Conservation (phyloP, 2,797 vertebrate genomes). For the Leuciscus waleckii region DNA sequence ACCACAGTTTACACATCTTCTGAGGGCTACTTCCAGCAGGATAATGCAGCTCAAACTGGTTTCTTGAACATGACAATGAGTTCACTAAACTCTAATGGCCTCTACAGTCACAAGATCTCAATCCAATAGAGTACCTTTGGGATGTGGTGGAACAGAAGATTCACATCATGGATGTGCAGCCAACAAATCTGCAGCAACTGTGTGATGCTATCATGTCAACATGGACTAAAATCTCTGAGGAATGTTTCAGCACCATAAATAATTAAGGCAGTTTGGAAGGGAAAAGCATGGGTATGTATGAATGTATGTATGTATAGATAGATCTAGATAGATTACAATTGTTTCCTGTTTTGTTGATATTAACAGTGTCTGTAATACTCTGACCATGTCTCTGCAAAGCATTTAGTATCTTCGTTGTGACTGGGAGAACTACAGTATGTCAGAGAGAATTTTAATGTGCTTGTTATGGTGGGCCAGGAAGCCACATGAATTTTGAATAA, state of each 20-base stretch:
- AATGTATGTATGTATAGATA: not conserved
- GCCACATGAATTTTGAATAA: constrained; percentile 40
- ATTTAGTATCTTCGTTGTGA: constrained; percentile 2
- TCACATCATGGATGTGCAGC: constrained; percentile 66
- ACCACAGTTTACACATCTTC: not conserved
- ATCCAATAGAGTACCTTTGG: constrained; percentile 49
- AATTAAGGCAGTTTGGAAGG: not conserved
- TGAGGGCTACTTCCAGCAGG: constrained; percentile 48
- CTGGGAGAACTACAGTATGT: constrained; percentile 10
- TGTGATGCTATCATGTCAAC: constrained; percentile 59
- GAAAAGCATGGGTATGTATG: not conserved
- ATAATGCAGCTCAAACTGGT: not conserved
- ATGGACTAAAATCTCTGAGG: not conserved
- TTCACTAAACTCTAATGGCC: not conserved
- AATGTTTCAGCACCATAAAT: not conserved
- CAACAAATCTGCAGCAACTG: constrained; percentile 69
- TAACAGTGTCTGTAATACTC: not conserved
- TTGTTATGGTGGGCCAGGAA: constrained; percentile 11
- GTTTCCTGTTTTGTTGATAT: not conserved
- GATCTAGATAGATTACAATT: not conserved
- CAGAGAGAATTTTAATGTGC: constrained; percentile 19
- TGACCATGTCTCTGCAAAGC: not conserved
- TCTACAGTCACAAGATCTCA: constrained; percentile 48
- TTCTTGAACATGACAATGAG: not conserved
- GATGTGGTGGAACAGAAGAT: constrained; percentile 63